phyloP scores from a whole-genome alignment of 2,888 invertebrate species.

The Scaptodrosophila latifasciaeformis region DNA sequence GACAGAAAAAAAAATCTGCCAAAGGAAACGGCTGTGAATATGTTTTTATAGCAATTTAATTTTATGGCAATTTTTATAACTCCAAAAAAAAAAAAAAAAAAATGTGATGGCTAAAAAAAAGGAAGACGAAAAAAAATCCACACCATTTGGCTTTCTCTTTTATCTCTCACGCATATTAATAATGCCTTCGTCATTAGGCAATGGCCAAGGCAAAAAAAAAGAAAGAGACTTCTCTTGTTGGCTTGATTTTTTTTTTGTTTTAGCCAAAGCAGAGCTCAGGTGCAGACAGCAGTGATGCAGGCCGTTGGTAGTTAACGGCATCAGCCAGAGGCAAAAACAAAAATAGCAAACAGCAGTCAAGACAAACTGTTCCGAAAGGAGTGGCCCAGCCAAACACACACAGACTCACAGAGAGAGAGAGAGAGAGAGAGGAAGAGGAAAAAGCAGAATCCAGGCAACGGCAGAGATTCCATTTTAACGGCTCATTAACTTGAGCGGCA shows the following conservation, averaged over 20 bases:
- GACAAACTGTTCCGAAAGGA: slow-evolving; percentile 11
- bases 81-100: slow-evolving; percentile 9
- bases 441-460: slow-evolving; percentile 17
- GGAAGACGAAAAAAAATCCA: too few relatives aligned
- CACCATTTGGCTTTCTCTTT: too few relatives aligned
- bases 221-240: background rate
- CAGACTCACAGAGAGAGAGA: slow-evolving; percentile 18
- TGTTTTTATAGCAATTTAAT: slow-evolving; percentile 47
- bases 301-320: slow-evolving; percentile 25
- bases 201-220: slow-evolving; percentile 15
- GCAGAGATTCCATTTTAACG: slow-evolving; percentile 70
- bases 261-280: slow-evolving; percentile 23
- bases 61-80: slow-evolving; percentile 39
- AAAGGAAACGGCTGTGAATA: too few relatives aligned
- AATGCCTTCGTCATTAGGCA: slow-evolving; percentile 62
- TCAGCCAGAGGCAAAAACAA: slow-evolving; percentile 17
- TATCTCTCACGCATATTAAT: slow-evolving; percentile 64
- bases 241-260: too few relatives aligned
- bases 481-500: slow-evolving; percentile 71
- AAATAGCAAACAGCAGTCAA: slow-evolving; percentile 34
- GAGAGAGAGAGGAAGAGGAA: too few relatives aligned
- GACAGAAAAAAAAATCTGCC: slow-evolving; percentile 2
- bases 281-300: slow-evolving; percentile 30
- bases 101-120: slow-evolving; percentile 6
- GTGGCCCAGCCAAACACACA: slow-evolving; percentile 8